Base-by-base conservation (phyloP, 1,140 invertebrate genomes). In the Ceratitis capitata region DNA sequence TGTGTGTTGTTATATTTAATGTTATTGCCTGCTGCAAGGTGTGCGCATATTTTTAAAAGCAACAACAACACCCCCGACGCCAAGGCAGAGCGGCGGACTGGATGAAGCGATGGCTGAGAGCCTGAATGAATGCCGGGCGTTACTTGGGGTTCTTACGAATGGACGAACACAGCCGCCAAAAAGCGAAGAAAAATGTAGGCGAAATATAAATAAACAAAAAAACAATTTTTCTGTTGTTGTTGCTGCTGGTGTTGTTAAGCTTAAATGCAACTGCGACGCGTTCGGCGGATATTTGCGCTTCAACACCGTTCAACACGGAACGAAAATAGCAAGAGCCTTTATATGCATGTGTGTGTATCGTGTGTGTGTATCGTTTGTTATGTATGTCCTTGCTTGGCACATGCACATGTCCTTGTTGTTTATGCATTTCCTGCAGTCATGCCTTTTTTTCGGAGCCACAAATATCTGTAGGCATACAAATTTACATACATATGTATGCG, bases 401-500 rank as follows among this genome's bases (percentile, higher is more conserved):
- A 78, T 78, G 69, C 69, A 78, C 69, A 45, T 78, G 69, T 78
- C 69, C 69, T 78, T 78, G 69, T 78, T 78, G 69, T 78, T 78
- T 78, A 78, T 78, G 69, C 42, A 78, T 78, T 78, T 78, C 69
- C 69, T 78, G 69, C 69, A 45, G 39, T 45, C 32, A 45, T 78
- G n/a, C 45, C 35, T 78, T 45, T 9, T 35, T 35, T 23, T 45
- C 26, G 39, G 23, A 47, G 0, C 39, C 69, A 78, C 69, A 45
- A 35, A 78, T 39, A 78, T 45, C 10, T 69, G 35, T 39, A 39
- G 23, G 51, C 5, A n/a, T n/a, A n/a, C n/a, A n/a, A n/a, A n/a
- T n/a, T n/a, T n/a, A n/a, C 26, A 61, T 26, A 26, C n/a, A 7
- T 32, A 42, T 45, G 69, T 26, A 26, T 78, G 7, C 5, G n/a